Conservation (phyloP, 37 sponge, comb jelly and placozoan genomes). For the Beroe ovata region DNA sequence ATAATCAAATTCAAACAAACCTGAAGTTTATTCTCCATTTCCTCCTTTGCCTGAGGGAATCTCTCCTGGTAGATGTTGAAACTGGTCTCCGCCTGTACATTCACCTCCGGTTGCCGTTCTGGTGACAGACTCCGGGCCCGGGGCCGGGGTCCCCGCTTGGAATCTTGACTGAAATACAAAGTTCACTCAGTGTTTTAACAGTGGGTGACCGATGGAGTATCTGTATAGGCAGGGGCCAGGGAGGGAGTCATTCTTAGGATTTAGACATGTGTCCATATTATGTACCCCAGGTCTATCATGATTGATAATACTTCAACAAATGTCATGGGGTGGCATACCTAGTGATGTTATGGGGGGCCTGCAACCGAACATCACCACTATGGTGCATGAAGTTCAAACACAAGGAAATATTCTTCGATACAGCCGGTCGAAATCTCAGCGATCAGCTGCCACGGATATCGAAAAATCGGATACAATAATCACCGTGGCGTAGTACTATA, state of each 20-base stretch:
- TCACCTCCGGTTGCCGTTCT: constrained; percentile 22
- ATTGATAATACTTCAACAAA: too few species aligned
- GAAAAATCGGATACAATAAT: too few species aligned
- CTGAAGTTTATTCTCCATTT: constrained; percentile 54
- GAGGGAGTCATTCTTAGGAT: neutral
- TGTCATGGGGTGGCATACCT: too few species aligned
- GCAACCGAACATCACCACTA: neutral
- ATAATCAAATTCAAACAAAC: constrained; percentile 35
- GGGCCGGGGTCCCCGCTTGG: constrained; percentile 17
- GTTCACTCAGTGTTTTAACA: too few species aligned
- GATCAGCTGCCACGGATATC: too few species aligned
- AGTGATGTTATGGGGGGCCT: neutral
- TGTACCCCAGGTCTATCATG: too few species aligned
- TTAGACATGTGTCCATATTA: too few species aligned
- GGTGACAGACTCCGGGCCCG: constrained; percentile 56
- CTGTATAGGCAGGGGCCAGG: neutral
- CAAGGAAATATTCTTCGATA: too few species aligned
- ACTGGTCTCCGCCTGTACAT: neutral
- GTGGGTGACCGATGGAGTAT: too few species aligned
- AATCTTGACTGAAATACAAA: constrained; percentile 59
- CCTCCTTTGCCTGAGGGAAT: constrained; percentile 60
- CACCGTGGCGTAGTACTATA: too few species aligned
- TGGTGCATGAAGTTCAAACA: neutral
- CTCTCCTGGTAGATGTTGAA: constrained; percentile 55
- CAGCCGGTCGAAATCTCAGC: neutral